Conservation (phyloP, 2,797 vertebrate genomes). For the Hapalemur alaotrensis region DNA sequence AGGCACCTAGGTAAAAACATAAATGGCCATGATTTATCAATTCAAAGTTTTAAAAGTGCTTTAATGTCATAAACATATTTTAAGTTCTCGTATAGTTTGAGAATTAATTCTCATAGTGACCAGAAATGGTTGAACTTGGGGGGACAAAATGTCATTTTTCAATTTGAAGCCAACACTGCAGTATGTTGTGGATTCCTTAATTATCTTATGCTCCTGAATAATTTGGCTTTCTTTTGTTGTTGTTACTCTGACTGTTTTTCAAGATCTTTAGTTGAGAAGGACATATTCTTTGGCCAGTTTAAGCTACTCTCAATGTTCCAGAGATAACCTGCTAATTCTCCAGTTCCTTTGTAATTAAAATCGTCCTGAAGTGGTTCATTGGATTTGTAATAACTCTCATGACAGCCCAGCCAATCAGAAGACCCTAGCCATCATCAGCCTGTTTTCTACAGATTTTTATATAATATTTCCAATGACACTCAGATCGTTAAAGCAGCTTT, state of each 20-base stretch:
- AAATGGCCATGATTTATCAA: neutral
- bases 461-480: neutral
- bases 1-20: neutral
- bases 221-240: neutral
- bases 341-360: constrained; percentile 33
- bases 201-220: neutral
- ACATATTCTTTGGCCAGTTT: neutral
- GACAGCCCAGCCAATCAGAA: neutral
- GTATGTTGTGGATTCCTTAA: neutral
- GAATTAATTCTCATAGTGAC: neutral
- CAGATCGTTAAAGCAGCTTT: neutral
- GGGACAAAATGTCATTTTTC: constrained; percentile 15
- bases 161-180: neutral
- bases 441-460: neutral
- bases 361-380: neutral
- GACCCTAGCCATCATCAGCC: neutral
- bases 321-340: neutral
- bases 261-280: constrained; percentile 9
- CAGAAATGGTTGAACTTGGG: neutral
- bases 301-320: constrained; percentile 7
- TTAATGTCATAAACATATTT: neutral
- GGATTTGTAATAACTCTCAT: constrained; percentile 19
- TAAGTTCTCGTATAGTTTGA: neutral
- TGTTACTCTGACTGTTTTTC: neutral
- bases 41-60: neutral